A percentile compares a stretch with the other conserved stretches of the same genome.
Evolutionary conservation across 2,797 vertebrate species (phyloP).

Genomic region (Sciurus vulgaris): DNA sequence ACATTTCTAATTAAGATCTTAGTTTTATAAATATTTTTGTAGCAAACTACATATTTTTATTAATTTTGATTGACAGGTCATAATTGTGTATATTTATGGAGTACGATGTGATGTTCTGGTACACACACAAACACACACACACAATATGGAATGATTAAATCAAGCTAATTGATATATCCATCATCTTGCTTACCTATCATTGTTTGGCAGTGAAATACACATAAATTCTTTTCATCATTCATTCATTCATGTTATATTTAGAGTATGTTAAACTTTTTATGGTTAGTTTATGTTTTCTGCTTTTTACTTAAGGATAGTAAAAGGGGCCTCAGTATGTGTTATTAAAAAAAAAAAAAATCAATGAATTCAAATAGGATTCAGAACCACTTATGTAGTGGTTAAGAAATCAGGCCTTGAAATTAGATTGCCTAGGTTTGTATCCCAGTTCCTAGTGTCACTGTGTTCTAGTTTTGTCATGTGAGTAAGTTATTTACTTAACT

Average conservation of each 20-base stretch:
- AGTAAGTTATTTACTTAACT: not conserved
- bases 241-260: not conserved
- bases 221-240: not conserved
- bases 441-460: not conserved
- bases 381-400: not conserved
- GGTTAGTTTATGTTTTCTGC: not conserved
- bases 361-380: not conserved
- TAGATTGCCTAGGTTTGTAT: not conserved
- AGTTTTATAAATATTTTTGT: constrained; percentile 12
- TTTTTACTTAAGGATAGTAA: constrained; percentile 39
- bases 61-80: not conserved
- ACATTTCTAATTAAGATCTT: constrained; percentile 22
- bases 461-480: not conserved
- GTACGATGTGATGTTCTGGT: not conserved
- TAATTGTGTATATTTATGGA: not conserved
- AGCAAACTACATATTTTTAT: not conserved
- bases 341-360: not conserved
- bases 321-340: not conserved
- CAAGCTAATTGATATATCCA: not conserved
- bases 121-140: too few relatives aligned
- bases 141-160: not conserved
- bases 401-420: not conserved
- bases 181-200: not conserved
- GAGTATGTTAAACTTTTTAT: constrained; percentile 29
- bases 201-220: not conserved